A percentile compares a stretch with the other conserved stretches of the same genome.
These are phyloP conservation scores for Aricia agestis DNA, from an alignment of 1,140 invertebrate genomes.

Conservation along the genomic window DNA sequence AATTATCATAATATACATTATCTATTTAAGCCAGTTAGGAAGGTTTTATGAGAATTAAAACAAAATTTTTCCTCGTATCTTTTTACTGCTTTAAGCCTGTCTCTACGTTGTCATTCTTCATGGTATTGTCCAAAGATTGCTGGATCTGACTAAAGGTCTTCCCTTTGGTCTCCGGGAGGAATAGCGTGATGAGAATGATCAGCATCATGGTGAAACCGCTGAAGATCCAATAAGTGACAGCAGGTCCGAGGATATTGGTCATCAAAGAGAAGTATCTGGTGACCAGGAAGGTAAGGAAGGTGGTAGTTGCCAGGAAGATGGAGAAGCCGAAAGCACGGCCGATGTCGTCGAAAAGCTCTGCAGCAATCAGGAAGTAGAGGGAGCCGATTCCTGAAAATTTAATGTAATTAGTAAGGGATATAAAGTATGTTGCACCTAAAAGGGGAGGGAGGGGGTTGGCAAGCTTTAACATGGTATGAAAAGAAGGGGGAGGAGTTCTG, in stretches of 20 bases:
- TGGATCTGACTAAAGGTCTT: constrained; percentile 37
- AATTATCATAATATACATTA: no score
- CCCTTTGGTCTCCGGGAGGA: constrained; percentile 33
- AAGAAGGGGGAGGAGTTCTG: no score
- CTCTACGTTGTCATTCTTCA: no score
- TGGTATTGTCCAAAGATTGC: constrained; percentile 15
- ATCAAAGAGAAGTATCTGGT: constrained; percentile 22
- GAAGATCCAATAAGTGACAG: constrained; percentile 30
- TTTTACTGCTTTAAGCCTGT: not conserved
- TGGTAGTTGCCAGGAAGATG: constrained; percentile 6
- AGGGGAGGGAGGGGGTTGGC: no score
- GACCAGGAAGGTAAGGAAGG: constrained; percentile 17
- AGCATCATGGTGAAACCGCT: constrained; percentile 19
- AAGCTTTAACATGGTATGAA: no score
- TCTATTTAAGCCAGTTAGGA: no score
- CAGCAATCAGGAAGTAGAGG: constrained; percentile 13
- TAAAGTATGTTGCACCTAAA: no score
- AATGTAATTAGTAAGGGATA: no score
- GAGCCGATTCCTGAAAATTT: constrained; percentile 18
- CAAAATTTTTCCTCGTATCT: not conserved
- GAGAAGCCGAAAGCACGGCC: constrained; percentile 17
- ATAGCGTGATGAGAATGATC: constrained; percentile 23
- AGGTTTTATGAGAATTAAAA: not conserved
- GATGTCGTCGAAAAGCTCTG: constrained; percentile 15
- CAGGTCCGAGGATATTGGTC: constrained; percentile 20